These are phyloP conservation scores for Andrena praecox DNA, from an alignment of 2,888 invertebrate species.

Conservation along the genomic window DNA sequence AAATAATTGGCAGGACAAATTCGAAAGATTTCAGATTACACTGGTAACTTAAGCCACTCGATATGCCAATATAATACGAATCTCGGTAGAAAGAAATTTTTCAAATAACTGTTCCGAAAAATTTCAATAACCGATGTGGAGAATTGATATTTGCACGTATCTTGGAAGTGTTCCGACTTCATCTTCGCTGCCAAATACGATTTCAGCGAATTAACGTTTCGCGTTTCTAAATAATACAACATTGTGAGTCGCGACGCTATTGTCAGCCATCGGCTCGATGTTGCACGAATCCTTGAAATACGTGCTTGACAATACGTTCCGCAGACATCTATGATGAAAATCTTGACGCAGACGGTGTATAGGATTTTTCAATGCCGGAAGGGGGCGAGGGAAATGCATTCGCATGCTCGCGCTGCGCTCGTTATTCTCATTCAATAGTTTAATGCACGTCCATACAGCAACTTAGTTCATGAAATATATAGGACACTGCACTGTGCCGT, in stretches of 20 bases:
- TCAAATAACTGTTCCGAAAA: too few relatives aligned
- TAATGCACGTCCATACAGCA: constrained; percentile 34
- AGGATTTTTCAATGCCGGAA: constrained; percentile 70
- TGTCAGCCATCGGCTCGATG: constrained; percentile 32
- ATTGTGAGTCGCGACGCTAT: constrained; percentile 35
- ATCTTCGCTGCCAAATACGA: background rate
- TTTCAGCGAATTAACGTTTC: constrained; percentile 9
- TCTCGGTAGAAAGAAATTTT: too few relatives aligned
- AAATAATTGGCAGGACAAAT: too few relatives aligned
- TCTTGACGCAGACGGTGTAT: constrained; percentile 45
- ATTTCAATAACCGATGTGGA: too few relatives aligned
- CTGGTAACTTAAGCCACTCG: too few relatives aligned
- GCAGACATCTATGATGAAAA: constrained; percentile 33
- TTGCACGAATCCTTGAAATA: constrained; percentile 53
- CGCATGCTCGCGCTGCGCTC: constrained; percentile 39
- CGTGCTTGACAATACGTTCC: constrained; percentile 21
- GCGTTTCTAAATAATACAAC: constrained; percentile 37
- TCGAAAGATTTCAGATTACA: too few relatives aligned
- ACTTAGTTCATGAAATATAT: constrained; percentile 52
- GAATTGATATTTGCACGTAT: background rate
- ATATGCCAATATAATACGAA: too few relatives aligned
- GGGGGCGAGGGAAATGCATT: constrained; percentile 42
- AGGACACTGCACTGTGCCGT: constrained; percentile 1
- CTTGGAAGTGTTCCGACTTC: background rate
- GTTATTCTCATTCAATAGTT: constrained; percentile 55